Conservation (phyloP, 2,113 vertebrate genomes). For the Nanorana parkeri region DNA sequence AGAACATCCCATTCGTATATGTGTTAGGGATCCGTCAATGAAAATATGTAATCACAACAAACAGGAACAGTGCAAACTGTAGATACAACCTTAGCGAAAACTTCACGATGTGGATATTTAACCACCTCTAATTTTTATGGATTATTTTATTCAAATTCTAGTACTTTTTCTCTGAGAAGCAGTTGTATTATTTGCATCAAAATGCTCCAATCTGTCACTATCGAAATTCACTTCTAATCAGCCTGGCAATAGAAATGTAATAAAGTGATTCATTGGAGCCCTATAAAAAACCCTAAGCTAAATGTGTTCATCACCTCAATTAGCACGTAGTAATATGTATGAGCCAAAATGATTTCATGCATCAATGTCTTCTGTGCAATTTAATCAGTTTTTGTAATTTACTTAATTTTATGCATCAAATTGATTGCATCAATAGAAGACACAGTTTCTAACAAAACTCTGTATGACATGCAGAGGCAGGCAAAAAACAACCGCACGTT, state of each 20-base stretch:
- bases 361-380: conserved; percentile 57
- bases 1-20: no score
- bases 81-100: not conserved
- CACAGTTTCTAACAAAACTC: conserved; percentile 34
- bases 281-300: conserved; percentile 39
- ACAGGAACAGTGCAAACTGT: not conserved
- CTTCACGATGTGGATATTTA: not conserved
- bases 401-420: conserved; percentile 58
- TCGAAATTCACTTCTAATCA: conserved; percentile 9
- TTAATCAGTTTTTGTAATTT: conserved; percentile 59
- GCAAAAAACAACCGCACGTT: not conserved
- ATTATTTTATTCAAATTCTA: not conserved
- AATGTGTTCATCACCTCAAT: conserved; percentile 57
- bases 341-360: conserved; percentile 58
- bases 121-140: not conserved
- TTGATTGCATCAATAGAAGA: conserved; percentile 55
- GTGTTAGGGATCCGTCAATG: not conserved
- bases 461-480: conserved; percentile 1
- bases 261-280: conserved; percentile 33
- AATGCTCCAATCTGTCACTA: conserved; percentile 18
- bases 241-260: conserved; percentile 5
- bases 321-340: conserved; percentile 55
- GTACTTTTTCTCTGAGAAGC: not conserved
- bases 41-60: not conserved
- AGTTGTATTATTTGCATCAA: conserved; percentile 17